Evolutionary conservation across 2,888 invertebrate genomes (phyloP).

Genomic region (Phaonia tiefii): DNA sequence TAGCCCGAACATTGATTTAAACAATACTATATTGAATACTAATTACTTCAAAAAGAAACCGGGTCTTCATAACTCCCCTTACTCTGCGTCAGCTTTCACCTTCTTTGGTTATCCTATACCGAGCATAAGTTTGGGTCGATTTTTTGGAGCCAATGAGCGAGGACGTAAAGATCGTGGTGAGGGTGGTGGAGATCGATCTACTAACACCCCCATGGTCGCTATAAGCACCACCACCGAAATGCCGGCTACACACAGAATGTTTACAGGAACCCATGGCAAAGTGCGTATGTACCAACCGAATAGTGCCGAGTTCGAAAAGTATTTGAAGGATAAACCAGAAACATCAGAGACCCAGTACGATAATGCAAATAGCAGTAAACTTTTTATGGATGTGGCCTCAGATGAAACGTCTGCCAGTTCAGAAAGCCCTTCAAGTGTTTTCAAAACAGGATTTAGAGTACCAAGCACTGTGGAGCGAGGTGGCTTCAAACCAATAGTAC

Average conservation of each 20-base stretch:
- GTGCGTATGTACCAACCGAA: constrained; percentile 79
- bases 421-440: constrained; percentile 74
- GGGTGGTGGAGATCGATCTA: background rate
- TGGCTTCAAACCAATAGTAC: constrained; percentile 89
- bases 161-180: constrained; percentile 78
- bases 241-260: constrained; percentile 77
- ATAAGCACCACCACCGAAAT: constrained; percentile 61
- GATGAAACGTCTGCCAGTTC: constrained; percentile 74
- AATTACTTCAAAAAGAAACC: constrained; percentile 78
- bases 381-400: constrained; percentile 70
- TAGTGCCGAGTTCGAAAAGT: constrained; percentile 79
- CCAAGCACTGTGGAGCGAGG: constrained; percentile 85
- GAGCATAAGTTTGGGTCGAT: constrained; percentile 85
- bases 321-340: constrained; percentile 73
- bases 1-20: constrained; percentile 82
- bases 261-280: constrained; percentile 73
- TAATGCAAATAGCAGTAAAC: constrained; percentile 71
- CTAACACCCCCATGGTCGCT: background rate
- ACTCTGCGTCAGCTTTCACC: constrained; percentile 84
- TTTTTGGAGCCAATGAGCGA: constrained; percentile 81
- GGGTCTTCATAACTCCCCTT: background rate
- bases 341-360: constrained; percentile 67
- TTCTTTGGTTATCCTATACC: constrained; percentile 93
- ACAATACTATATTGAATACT: constrained; percentile 80
- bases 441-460: constrained; percentile 77